These are phyloP conservation scores for Forbesichthys agassizii DNA, from an alignment of 2,113 vertebrate species.

Conservation along the genomic window DNA sequence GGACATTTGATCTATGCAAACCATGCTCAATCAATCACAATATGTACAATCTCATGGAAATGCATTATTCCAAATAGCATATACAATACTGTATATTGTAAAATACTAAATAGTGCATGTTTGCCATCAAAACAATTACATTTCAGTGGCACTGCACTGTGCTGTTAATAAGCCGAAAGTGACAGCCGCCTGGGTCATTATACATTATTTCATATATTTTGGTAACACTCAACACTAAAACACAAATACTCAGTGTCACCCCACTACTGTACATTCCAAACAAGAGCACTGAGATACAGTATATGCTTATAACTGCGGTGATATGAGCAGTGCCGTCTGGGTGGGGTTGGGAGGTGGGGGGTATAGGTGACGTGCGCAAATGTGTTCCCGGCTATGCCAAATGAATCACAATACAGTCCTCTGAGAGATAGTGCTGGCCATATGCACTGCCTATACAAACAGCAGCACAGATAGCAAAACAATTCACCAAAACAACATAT, in stretches of 20 bases:
- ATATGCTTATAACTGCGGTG: conserved; percentile 4
- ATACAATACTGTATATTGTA: neutral
- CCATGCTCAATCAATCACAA: neutral
- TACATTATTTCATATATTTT: too few species aligned
- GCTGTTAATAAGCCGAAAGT: too few species aligned
- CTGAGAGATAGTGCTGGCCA: conserved; percentile 20
- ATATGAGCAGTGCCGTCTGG: conserved; percentile 24
- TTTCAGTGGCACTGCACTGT: too few species aligned
- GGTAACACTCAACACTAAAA: too few species aligned
- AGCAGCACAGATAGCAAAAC: conserved; percentile 54
- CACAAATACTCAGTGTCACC: too few species aligned
- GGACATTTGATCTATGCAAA: neutral
- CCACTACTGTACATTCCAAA: too few species aligned
- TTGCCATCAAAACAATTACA: conserved; percentile 15
- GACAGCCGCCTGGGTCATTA: too few species aligned
- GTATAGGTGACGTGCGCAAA: conserved; percentile 18
- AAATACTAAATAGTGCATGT: conserved; percentile 2
- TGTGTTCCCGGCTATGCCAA: conserved; percentile 17
- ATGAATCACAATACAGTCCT: conserved; percentile 38
- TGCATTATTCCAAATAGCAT: neutral
- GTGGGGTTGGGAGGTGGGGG: conserved; percentile 23
- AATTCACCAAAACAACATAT: conserved; percentile 71
- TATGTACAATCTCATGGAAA: neutral
- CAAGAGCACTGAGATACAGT: conserved; percentile 15
- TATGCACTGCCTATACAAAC: conserved; percentile 36